Evolutionary conservation across 2,797 vertebrate species (phyloP).

Genomic region (Limnodromus scolopaceus): DNA sequence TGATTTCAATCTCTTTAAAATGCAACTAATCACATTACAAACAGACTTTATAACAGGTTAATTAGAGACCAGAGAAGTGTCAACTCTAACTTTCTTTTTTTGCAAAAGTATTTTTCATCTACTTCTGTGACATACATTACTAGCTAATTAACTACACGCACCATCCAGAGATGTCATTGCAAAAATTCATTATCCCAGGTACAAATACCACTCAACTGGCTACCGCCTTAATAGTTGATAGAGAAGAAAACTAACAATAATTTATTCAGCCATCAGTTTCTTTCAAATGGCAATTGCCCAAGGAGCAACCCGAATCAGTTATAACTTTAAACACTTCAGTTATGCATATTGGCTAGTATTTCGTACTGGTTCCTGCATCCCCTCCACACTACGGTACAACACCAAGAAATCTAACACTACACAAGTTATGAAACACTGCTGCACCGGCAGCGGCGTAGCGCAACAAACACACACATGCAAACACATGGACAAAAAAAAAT

Average conservation of each 20-base stretch:
- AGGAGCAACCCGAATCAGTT: neutral
- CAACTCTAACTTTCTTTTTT: neutral
- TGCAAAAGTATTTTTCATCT: neutral
- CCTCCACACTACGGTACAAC: neutral
- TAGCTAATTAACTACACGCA: neutral
- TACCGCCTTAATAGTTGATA: neutral
- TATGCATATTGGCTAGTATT: fast-evolving
- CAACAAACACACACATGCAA: neutral
- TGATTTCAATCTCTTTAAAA: neutral
- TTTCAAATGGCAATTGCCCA: neutral
- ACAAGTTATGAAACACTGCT: neutral
- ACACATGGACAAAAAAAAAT: too few species aligned
- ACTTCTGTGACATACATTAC: neutral
- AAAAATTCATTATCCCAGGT: neutral
- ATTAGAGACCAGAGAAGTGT: neutral
- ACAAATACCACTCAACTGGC: neutral
- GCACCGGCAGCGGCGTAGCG: neutral
- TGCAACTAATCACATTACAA: neutral
- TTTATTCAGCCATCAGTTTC: neutral
- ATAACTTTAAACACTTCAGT: neutral
- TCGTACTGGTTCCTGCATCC: fast-evolving
- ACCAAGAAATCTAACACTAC: neutral
- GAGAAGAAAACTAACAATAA: neutral
- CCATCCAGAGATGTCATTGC: neutral
- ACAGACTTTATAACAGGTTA: neutral